phyloP scores from a whole-genome alignment of 2,888 invertebrate species.

The Bedellia somnulentella region DNA sequence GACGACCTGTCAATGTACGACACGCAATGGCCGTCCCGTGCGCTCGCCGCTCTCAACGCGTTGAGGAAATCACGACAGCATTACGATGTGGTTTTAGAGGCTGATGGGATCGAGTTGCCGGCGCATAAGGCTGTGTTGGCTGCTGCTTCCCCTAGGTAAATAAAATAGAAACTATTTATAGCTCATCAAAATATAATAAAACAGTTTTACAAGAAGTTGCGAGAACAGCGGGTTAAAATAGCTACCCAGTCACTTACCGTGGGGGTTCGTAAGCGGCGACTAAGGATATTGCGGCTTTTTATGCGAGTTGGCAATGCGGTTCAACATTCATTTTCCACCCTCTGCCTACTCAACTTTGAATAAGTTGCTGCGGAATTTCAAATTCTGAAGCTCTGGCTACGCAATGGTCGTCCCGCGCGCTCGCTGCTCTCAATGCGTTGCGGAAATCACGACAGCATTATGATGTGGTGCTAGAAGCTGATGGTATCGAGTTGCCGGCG shows the following conservation, averaged over 20 bases:
- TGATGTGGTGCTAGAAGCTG: conserved; percentile 75
- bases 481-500: conserved; percentile 66
- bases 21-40: too few relatives aligned
- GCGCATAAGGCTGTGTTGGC: conserved; percentile 81
- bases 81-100: conserved; percentile 81
- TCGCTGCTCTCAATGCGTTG: conserved; percentile 74
- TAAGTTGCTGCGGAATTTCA: conserved; percentile 20
- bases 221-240: too few relatives aligned
- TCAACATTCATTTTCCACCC: too few relatives aligned
- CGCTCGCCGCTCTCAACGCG: conserved; percentile 75
- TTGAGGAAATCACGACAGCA: conserved; percentile 83
- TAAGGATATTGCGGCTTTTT: too few relatives aligned
- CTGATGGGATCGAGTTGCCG: conserved; percentile 63
- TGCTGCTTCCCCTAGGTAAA: conserved; percentile 75
- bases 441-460: conserved; percentile 83
- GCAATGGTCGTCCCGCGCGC: conserved; percentile 59
- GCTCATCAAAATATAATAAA: too few relatives aligned
- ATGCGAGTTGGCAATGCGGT: too few relatives aligned
- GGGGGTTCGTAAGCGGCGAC: too few relatives aligned
- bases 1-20: conserved; percentile 57
- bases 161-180: too few relatives aligned
- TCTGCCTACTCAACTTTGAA: too few relatives aligned
- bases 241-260: too few relatives aligned
- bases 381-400: too few relatives aligned
- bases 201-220: too few relatives aligned